Evolutionary conservation across 1,140 invertebrate species (phyloP), one percentile per base, ranked within the genome.

Genomic region (Hypothenemus hampei): DNA sequence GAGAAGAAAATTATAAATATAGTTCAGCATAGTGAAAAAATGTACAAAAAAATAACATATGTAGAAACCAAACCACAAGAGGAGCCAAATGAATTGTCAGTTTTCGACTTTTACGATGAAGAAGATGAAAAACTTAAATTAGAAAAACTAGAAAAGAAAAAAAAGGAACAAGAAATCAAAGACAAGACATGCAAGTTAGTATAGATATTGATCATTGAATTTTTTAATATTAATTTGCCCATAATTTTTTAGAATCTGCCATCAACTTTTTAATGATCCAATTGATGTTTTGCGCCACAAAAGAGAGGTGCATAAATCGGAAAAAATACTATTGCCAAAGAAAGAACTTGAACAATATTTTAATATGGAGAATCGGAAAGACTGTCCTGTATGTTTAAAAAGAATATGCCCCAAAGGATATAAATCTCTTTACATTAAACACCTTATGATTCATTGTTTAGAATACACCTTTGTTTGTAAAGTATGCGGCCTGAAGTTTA

Each of bases 1-100:
- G 87, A 72, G 86, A 87, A 68, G 87, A 90, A 69, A 89, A 89
- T 69, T 81, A 85, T n/a, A n/a, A n/a, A n/a, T n/a, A n/a, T n/a
- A n/a, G n/a, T n/a, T n/a, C 62, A 75, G 87, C 67, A 89, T 90
- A 59, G 85, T 89, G 86, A 36, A n/a, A 29, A 29, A 29, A 29
- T 29, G 26, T 29, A 29, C 26, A 29, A 6, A 7, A 29, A 29
- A 29, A 29, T 29, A 7, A n/a, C n/a, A n/a, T n/a, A 6, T 29
- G 26, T 7, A 29, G n/a, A n/a, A 29, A 29, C 26, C n/a, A n/a
- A 29, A n/a, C 26, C 6, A 7, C 26, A 6, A 29, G 26, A 29
- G n/a, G n/a, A 29, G n/a, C n/a, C n/a, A 29, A 37, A 37, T 37
- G 35, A 37, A 8, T 37, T 15, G 13, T 37, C 40, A 7, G 50